Evolutionary conservation across 1,140 invertebrate species (phyloP), one percentile per base, ranked within the genome.

Genomic region (Bombus balteatus): DNA sequence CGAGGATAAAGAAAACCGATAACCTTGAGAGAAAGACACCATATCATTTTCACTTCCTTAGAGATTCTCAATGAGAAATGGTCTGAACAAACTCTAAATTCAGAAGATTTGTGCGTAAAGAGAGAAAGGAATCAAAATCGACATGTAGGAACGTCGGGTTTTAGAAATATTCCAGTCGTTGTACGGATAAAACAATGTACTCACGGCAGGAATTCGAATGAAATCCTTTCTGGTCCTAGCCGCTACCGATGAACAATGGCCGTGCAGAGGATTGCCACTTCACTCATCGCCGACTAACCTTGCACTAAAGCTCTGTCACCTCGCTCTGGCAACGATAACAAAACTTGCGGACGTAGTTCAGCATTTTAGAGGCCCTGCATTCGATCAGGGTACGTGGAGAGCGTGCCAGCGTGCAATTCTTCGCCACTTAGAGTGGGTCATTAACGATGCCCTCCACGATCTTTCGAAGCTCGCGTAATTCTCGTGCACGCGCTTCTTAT

Each of bases 211-310:
- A 83, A 73, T 75, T 77, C 43, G 10, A 37, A 25, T n/a, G 34
- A 78, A 41, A 72, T 77, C 57, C 73, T 72, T 25, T 25, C 2
- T 32, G n/a, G 39, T 71, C 57, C 83, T 87, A 87, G 81, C 89
- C 86, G 81, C 87, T 91, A 91, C 89, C 90, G 89, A 86, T 65
- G 79, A 72, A 91, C 80, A 90, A 84, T 82, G 75, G 66, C 84
- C 84, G 74, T 86, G 91, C 78, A 89, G 88, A 89, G 86, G 91
- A 92, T 92, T 86, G 86, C 74, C 92, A 92, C 93, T 93, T 93
- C 91, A 92, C 94, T 94, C 93, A 93, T 94, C 93, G 93, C 93
- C 91, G 92, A 83, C 94, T 94, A 94, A 94, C 93, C 94, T 94
- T 94, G 93, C 92, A 94, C 94, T 95, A 94, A 66, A 95, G 92